Evolutionary conservation across 1,140 invertebrate genomes (phyloP), one percentile per base, ranked within the genome.

Genomic region (Drosophila aff.): DNA sequence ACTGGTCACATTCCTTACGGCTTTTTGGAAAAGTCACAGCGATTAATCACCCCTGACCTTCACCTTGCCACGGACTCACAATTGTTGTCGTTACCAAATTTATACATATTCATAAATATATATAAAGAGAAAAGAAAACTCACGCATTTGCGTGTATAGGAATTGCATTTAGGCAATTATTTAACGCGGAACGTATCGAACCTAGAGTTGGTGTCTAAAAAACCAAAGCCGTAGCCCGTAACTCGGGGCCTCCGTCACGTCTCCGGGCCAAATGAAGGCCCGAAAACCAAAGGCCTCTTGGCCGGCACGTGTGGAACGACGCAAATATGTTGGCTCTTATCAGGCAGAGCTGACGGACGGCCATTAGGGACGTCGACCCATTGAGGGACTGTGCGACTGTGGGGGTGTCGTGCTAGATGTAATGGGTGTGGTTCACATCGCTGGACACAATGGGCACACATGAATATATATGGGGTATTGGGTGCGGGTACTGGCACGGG

Each of bases 291-390:
- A 72, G 36, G 63, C 49, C 59, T 43, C 38, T 55, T 58, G 44
- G 46, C 38, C 31, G 73, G 76, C 76, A 79, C 75, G 65, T 79
- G 76, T 78, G 65, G 46, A 79, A 63, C 75, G 59, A 78, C 43
- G 75, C 52, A 78, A 78, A 78, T 69, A 76, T 77, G 64, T 77
- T 78, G 57, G 58, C 50, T 58, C 59, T 79, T 79, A 79, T 79
- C 76, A 64, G 75, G 36, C 55, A 28, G 28, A 79, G 44, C 66
- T 77, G 72, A 77, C 75, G 62, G 58, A 64, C 40, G 65, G 40
- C 59, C 76, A 79, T 79, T 79, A 79, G 76, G 75, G 76, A 79
- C 76, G 67, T 61, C 76, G 76, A 79, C 76, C 76, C 55, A 44
- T 53, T 50, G 57, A 52, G 47, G 38, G 61, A 57, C 52, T 74